Percentiles rank a stretch among this genome's conserved stretches.
Conservation (phyloP, 1,140 invertebrate species). For the Camponotus floridanus region DNA sequence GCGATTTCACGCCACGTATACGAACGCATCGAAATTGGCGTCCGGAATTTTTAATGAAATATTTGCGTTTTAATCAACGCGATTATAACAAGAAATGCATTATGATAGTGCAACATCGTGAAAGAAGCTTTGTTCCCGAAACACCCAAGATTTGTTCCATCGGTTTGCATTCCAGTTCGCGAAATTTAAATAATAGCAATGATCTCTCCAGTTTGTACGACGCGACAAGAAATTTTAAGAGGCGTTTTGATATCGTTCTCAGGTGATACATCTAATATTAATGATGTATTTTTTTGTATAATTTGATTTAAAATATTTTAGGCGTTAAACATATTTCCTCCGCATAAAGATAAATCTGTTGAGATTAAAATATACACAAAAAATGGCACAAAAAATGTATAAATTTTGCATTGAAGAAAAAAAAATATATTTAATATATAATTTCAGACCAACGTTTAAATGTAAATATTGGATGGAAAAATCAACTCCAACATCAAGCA, state of each 20-base stretch:
- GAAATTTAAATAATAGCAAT: not conserved
- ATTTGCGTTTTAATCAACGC: constrained; percentile 24
- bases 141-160: constrained; percentile 69
- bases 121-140: constrained; percentile 35
- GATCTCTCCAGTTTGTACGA: not conserved
- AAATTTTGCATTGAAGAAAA: not conserved
- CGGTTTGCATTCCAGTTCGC: constrained; percentile 44
- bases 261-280: constrained; percentile 45
- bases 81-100: not conserved
- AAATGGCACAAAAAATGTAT: not conserved
- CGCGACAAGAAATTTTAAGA: constrained; percentile 10
- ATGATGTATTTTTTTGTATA: not conserved
- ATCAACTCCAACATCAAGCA: not conserved
- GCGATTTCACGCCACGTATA: not conserved
- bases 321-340: not conserved
- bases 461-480: constrained; percentile 35
- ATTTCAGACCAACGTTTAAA: constrained; percentile 10
- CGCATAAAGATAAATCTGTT: not conserved
- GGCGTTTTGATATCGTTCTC: constrained; percentile 14
- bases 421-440: not conserved
- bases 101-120: not conserved
- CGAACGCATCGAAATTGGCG: constrained; percentile 43
- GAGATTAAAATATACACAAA: not conserved
- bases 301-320: not conserved
- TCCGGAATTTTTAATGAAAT: constrained; percentile 29